phyloP scores from a whole-genome alignment of 2,888 invertebrate species.

The Melieria picta region DNA sequence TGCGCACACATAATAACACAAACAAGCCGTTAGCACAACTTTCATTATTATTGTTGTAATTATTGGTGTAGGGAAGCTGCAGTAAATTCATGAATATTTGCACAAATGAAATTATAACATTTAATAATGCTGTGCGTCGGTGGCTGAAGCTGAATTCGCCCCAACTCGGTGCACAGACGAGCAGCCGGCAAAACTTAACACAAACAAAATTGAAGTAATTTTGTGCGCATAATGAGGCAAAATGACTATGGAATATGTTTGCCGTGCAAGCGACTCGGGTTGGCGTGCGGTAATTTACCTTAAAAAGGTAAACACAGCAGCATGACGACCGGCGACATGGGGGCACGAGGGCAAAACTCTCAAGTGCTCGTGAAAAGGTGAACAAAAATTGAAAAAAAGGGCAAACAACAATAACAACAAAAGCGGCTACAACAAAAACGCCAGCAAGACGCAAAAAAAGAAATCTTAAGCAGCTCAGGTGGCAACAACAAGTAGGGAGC shows the following conservation, averaged over 20 bases:
- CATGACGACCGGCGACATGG: neutral
- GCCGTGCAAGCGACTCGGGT: constrained; percentile 1
- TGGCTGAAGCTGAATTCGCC: constrained; percentile 4
- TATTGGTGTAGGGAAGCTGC: constrained; percentile 21
- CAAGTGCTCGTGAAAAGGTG: constrained; percentile 12
- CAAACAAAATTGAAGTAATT: constrained; percentile 22
- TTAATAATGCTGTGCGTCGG: constrained; percentile 35
- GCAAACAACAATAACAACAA: neutral
- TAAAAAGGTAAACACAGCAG: constrained; percentile 10
- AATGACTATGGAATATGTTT: neutral
- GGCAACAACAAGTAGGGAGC: constrained; percentile 10
- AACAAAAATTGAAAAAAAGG: neutral
- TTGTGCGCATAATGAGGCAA: neutral
- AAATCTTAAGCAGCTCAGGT: constrained; percentile 14
- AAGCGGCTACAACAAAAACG: constrained; percentile 10
- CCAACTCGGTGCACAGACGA: neutral
- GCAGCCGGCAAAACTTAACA: constrained; percentile 15
- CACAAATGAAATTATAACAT: constrained; percentile 39
- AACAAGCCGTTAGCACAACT: constrained; percentile 12
- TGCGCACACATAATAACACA: neutral
- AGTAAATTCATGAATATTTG: constrained; percentile 38
- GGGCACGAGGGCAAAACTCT: constrained; percentile 4
- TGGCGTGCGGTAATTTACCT: constrained; percentile 16
- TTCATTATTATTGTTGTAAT: constrained; percentile 26
- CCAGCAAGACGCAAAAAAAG: neutral